Conservation (phyloP, 2,797 vertebrate species). For the Cetoscarus ocellatus region DNA sequence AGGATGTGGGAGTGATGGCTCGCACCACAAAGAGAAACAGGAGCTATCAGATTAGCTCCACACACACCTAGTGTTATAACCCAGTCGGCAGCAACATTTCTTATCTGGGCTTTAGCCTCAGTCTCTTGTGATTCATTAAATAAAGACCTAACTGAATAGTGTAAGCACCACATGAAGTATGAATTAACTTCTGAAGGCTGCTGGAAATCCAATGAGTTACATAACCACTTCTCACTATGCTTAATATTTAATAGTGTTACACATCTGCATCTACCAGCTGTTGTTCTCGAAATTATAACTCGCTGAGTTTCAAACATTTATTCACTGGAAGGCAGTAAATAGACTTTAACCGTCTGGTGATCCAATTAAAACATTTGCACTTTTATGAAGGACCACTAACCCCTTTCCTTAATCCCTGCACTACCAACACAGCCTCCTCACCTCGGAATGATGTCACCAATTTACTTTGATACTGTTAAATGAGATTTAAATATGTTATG, state of each 20-base stretch:
- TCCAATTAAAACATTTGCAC: neutral
- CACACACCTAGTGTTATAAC: constrained; percentile 54
- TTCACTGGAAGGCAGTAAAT: neutral
- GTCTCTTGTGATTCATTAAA: constrained; percentile 44
- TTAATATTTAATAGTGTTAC: constrained; percentile 37
- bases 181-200: constrained; percentile 37
- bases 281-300: constrained; percentile 26
- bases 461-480: constrained; percentile 8
- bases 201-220: constrained; percentile 30
- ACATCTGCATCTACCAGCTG: constrained; percentile 36
- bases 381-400: neutral
- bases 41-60: constrained; percentile 45
- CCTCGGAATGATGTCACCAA: constrained; percentile 2
- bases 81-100: constrained; percentile 47
- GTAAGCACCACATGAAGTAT: constrained; percentile 42
- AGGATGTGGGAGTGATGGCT: constrained; percentile 27
- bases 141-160: constrained; percentile 45
- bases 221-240: constrained; percentile 28
- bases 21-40: constrained; percentile 18
- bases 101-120: constrained; percentile 53
- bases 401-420: neutral
- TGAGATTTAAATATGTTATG: constrained; percentile 33
- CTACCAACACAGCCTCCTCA: neutral
- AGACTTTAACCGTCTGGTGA: constrained; percentile 4
- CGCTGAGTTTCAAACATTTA: constrained; percentile 16